Conservation (phyloP, 2,888 invertebrate species). For the Drosophila quasianomalipes region DNA sequence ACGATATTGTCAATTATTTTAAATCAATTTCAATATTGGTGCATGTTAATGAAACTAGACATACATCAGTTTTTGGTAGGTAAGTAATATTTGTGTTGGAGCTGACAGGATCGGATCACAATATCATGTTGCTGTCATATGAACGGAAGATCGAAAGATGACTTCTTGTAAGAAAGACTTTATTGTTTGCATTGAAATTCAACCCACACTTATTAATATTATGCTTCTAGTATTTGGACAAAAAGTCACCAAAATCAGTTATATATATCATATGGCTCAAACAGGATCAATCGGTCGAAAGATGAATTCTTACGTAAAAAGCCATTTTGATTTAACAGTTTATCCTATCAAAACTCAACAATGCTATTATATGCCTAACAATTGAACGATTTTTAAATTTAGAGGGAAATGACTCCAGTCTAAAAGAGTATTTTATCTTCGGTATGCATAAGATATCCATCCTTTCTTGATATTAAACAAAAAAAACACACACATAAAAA, state of each 20-base stretch:
- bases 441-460: rapidly evolving
- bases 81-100: background rate
- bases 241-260: background rate
- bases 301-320: background rate
- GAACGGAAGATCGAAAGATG: background rate
- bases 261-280: background rate
- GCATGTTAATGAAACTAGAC: background rate
- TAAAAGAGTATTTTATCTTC: background rate
- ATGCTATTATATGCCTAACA: no score
- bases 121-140: background rate
- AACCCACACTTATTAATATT: background rate
- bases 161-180: background rate
- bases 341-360: background rate
- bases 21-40: background rate
- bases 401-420: background rate
- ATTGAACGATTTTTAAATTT: background rate
- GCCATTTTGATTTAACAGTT: background rate
- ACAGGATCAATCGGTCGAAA: no score
- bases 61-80: background rate
- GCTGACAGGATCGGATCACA: background rate
- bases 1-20: no score
- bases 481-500: rapidly evolving
- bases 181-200: background rate
- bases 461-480: background rate
- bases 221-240: background rate